phyloP scores from a whole-genome alignment of 2,888 invertebrate genomes.

The Cheilosia vernalis region DNA sequence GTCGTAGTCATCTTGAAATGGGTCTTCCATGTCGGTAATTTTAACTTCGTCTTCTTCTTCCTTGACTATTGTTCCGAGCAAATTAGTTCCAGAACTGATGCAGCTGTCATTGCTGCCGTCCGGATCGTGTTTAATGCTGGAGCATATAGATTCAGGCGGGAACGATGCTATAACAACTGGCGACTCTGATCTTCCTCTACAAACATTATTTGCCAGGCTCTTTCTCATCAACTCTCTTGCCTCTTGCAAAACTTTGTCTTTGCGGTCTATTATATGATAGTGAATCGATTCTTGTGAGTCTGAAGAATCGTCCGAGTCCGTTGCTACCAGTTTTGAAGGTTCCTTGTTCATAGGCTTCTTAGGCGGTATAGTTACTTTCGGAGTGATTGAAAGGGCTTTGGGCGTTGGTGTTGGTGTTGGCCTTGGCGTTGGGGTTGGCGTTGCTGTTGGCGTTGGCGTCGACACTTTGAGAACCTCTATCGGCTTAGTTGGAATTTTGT shows the following conservation, averaged over 20 bases:
- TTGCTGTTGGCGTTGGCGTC: background rate
- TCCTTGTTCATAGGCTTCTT: background rate
- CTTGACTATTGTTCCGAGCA: conserved; percentile 75
- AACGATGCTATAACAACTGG: conserved; percentile 6
- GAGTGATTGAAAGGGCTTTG: background rate
- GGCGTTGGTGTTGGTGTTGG: background rate
- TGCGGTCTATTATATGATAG: conserved; percentile 62
- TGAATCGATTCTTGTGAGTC: background rate
- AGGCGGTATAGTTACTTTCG: too few relatives aligned
- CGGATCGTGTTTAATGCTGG: conserved; percentile 43
- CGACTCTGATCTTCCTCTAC: background rate
- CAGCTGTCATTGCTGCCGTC: conserved; percentile 60
- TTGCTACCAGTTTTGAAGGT: background rate
- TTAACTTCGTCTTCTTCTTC: conserved; percentile 66
- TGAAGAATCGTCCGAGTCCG: conserved; percentile 16
- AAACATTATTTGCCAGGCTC: background rate
- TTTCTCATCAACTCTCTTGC: conserved; percentile 54
- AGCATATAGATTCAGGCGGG: background rate
- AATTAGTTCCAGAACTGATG: conserved; percentile 55
- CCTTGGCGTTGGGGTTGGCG: background rate
- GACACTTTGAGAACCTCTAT: background rate
- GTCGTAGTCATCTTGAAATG: conserved; percentile 66
- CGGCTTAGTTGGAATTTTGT: background rate
- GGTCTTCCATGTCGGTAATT: conserved; percentile 39
- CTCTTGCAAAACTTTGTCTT: conserved; percentile 71